Evolutionary conservation across 1,140 invertebrate species (phyloP).

Genomic region (Euura saliciscinereae): DNA sequence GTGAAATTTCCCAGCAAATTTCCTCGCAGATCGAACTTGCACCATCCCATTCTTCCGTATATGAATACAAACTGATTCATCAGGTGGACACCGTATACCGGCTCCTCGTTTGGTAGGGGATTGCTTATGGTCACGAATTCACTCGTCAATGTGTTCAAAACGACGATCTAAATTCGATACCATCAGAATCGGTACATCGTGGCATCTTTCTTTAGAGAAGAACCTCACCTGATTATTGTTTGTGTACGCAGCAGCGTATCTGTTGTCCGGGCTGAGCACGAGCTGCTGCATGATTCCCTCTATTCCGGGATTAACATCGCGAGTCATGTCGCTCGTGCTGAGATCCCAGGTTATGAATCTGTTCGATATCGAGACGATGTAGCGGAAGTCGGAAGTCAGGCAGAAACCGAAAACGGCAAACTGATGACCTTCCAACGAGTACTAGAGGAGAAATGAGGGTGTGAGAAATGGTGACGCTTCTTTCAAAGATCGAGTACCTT

Average conservation of each 20-base stretch:
- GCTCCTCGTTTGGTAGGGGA: slow-evolving; percentile 74
- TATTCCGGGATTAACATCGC: slow-evolving; percentile 90
- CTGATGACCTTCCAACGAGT: slow-evolving; percentile 96
- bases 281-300: slow-evolving; percentile 96
- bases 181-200: not conserved
- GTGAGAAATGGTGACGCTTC: slow-evolving; percentile 7
- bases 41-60: slow-evolving; percentile 70
- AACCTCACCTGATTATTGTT: slow-evolving; percentile 90
- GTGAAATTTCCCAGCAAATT: slow-evolving; percentile 67
- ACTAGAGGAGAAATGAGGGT: slow-evolving; percentile 63
- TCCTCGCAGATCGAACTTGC: slow-evolving; percentile 77
- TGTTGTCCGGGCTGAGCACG: slow-evolving; percentile 93
- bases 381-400: slow-evolving; percentile 89
- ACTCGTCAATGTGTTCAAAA: slow-evolving; percentile 89
- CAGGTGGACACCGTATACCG: slow-evolving; percentile 73
- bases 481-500: slow-evolving; percentile 68
- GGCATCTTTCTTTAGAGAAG: slow-evolving; percentile 5
- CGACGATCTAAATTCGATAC: slow-evolving; percentile 66
- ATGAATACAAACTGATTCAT: slow-evolving; percentile 79
- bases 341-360: slow-evolving; percentile 98
- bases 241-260: slow-evolving; percentile 94
- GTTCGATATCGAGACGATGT: slow-evolving; percentile 96
- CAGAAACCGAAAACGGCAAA: slow-evolving; percentile 97
- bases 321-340: slow-evolving; percentile 88
- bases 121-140: slow-evolving; percentile 87